phyloP scores from a whole-genome alignment of 2,113 vertebrate genomes.

The Vulpes lagopus region DNA sequence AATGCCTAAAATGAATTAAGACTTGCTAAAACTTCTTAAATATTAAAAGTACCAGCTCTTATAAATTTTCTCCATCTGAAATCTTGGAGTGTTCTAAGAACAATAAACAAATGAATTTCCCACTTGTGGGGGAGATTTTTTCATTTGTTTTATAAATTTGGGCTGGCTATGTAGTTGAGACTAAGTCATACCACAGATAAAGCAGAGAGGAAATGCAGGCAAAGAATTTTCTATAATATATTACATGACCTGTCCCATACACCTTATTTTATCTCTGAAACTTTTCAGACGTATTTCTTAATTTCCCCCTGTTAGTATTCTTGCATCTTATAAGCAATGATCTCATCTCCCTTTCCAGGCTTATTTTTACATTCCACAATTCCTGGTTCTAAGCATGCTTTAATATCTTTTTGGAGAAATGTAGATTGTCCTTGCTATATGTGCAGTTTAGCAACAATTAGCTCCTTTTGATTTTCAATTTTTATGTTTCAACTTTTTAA shows the following conservation, averaged over 20 bases:
- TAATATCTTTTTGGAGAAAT: not conserved
- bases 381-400: not conserved
- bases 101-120: not conserved
- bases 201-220: not conserved
- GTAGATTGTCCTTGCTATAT: not conserved
- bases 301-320: not conserved
- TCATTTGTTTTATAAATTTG: constrained; percentile 21
- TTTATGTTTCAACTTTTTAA: not conserved
- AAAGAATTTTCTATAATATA: not conserved
- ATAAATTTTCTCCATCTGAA: constrained; percentile 7
- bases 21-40: not conserved
- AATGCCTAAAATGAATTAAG: constrained; percentile 49
- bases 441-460: not conserved
- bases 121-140: not conserved
- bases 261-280: not conserved
- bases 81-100: constrained; percentile 4
- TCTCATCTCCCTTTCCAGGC: not conserved
- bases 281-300: not conserved
- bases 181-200: not conserved
- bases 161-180: not conserved
- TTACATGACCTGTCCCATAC: not conserved
- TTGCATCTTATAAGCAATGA: not conserved
- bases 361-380: not conserved
- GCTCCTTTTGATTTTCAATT: constrained; percentile 19
- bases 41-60: not conserved